Base-by-base conservation (phyloP, 2,113 vertebrate genomes). In the Motacilla alba region DNA sequence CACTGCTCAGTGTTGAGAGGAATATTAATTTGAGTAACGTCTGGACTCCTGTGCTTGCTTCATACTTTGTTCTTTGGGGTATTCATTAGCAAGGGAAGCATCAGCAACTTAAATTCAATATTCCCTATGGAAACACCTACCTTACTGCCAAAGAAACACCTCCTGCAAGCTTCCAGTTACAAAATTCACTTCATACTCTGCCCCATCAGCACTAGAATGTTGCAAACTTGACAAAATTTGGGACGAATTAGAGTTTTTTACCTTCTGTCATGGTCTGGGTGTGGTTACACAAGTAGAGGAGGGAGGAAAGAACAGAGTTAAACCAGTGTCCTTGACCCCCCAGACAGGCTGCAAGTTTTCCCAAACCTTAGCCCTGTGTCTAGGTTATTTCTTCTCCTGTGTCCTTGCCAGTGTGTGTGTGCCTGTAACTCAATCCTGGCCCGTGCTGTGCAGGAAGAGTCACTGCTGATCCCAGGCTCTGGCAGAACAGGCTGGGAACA, bases 401-500 rank as follows among this genome's bases (percentile, higher is more conserved):
- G 87, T 90, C 83, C 59, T 63, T 90, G 50, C 50, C 59, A 62
- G 70, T 62, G 94, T 86, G 83, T 88, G 92, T 83, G 75, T 73
- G 55, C n/a, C 66, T 4, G 93, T 88, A 91, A 94, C 70, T 70
- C 59, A 83, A 94, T 87, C 72, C 93, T 18, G 58, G 44, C 37
- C 43, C 1, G 20, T 5, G 35, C 74, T 62, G 62, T 43, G 91
- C 33, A 15, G 66, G 67, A 91, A 30, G 68, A 90, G 78, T 12
- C 70, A 13, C 67, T 37, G 78, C 35, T 69, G 59, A 52, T 39
- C 13, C 52, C 50, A 33, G 83, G 60, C 78, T 78, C 37, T 0
- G 1, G 52, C 3, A 28, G 62, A 80, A 90, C 83, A 90, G 55
- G 28, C 90, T 16, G 46, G 78, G 69, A 87, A 90, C 96, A 97